These are phyloP conservation scores for Romanogobio albipinnatus DNA, from an alignment of 2,113 vertebrate species.

Conservation along the genomic window DNA sequence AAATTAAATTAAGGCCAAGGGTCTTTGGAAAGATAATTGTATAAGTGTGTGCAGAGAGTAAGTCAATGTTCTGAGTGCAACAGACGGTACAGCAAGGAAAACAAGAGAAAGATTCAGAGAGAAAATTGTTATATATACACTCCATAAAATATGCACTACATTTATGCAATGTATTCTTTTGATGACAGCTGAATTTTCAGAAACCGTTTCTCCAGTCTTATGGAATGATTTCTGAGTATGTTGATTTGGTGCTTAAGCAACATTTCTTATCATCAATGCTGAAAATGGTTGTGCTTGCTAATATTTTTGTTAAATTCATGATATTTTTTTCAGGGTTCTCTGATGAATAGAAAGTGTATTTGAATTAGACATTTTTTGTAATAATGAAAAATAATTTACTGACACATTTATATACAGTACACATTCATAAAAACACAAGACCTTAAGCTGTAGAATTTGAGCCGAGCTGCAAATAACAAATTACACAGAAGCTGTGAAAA, in stretches of 20 bases:
- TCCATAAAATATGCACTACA: no score
- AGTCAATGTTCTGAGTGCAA: constrained; percentile 1
- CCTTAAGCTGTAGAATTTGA: no score
- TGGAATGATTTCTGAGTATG: no score
- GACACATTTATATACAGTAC: not conserved
- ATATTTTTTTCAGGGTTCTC: not conserved
- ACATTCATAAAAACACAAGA: no score
- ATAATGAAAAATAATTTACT: not conserved
- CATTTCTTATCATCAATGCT: not conserved
- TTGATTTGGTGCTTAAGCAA: not conserved
- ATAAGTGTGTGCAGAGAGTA: constrained; percentile 2
- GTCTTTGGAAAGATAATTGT: constrained; percentile 20
- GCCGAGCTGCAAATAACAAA: no score
- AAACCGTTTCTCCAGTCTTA: not conserved
- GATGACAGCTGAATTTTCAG: not conserved
- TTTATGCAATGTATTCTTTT: not conserved
- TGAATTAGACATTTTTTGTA: not conserved
- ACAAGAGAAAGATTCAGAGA: not conserved
- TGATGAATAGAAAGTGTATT: not conserved
- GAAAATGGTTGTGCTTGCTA: not conserved
- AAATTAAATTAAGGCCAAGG: constrained; percentile 26
- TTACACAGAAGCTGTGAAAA: no score
- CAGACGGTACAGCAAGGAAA: not conserved
- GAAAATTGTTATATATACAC: not conserved
- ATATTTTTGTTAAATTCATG: not conserved